These are phyloP conservation scores for Gobio occitaniae DNA, from an alignment of 2,797 vertebrate genomes.

Conservation along the genomic window DNA sequence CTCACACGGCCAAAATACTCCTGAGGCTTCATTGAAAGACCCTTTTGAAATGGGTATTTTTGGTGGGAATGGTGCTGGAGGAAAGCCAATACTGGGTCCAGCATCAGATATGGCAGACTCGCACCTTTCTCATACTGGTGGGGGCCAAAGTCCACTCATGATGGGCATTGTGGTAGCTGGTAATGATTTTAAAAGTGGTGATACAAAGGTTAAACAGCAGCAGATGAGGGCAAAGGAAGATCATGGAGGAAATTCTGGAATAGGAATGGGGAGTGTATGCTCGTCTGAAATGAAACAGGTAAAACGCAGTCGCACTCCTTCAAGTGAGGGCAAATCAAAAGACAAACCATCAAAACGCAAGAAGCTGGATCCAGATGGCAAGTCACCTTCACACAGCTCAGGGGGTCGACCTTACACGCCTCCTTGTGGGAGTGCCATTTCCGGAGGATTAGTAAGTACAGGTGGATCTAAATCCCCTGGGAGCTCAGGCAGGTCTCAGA, in stretches of 20 bases:
- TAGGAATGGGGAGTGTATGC: conserved; percentile 76
- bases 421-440: conserved; percentile 90
- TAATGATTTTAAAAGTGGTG: conserved; percentile 83
- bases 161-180: conserved; percentile 70
- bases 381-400: conserved; percentile 94
- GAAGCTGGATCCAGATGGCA: conserved; percentile 93
- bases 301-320: conserved; percentile 95
- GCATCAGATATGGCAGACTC: conserved; percentile 88
- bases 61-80: conserved; percentile 83
- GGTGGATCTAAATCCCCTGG: conserved; percentile 97
- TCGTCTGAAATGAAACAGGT: conserved; percentile 89
- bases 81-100: conserved; percentile 78
- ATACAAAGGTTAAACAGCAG: conserved; percentile 83
- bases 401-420: conserved; percentile 94
- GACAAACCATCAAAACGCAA: conserved; percentile 96
- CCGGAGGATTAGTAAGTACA: conserved; percentile 84
- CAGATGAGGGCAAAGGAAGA: conserved; percentile 79
- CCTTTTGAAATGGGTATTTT: conserved; percentile 94
- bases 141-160: conserved; percentile 92
- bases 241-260: conserved; percentile 78
- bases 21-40: conserved; percentile 83
- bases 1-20: conserved; percentile 79
- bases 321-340: conserved; percentile 96
- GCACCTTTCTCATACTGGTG: conserved; percentile 75
- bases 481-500: conserved; percentile 94